phyloP scores from a whole-genome alignment of 2,888 invertebrate species.

The Teleiodes luculella region DNA sequence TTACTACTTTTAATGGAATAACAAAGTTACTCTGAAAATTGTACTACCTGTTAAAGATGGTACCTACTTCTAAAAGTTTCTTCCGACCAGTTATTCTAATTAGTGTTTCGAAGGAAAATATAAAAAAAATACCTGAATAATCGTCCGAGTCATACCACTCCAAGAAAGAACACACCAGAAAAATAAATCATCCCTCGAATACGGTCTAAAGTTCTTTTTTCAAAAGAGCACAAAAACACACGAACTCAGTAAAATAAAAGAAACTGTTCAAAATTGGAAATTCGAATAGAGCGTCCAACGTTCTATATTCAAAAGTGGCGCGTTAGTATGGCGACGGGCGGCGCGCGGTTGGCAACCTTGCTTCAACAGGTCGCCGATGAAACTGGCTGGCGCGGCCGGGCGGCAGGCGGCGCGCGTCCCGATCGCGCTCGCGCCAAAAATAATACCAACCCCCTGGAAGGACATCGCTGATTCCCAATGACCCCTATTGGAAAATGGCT shows the following conservation, averaged over 20 bases:
- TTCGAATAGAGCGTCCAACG: constrained; percentile 33
- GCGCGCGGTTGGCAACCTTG: constrained; percentile 56
- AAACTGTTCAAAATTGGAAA: background rate
- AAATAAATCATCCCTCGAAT: background rate
- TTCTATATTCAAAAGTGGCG: constrained; percentile 48
- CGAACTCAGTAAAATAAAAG: constrained; percentile 22
- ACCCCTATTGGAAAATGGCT: constrained; percentile 70
- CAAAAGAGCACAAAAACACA: constrained; percentile 15
- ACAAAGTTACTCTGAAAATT: background rate
- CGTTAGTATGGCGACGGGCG: constrained; percentile 32
- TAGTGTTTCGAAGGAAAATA: too few relatives aligned
- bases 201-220: too few relatives aligned
- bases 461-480: constrained; percentile 62
- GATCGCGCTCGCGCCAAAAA: constrained; percentile 74
- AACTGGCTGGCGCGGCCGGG: constrained; percentile 43
- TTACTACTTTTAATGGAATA: background rate
- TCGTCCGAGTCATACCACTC: too few relatives aligned
- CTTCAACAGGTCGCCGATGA: constrained; percentile 75
- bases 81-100: too few relatives aligned
- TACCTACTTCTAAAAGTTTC: too few relatives aligned
- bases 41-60: too few relatives aligned
- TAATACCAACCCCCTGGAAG: constrained; percentile 59
- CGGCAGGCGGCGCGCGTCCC: constrained; percentile 37
- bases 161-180: too few relatives aligned
- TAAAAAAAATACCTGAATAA: too few relatives aligned